Evolutionary conservation across 2,888 invertebrate genomes (phyloP).

Genomic region (Odontocolon sp.): DNA sequence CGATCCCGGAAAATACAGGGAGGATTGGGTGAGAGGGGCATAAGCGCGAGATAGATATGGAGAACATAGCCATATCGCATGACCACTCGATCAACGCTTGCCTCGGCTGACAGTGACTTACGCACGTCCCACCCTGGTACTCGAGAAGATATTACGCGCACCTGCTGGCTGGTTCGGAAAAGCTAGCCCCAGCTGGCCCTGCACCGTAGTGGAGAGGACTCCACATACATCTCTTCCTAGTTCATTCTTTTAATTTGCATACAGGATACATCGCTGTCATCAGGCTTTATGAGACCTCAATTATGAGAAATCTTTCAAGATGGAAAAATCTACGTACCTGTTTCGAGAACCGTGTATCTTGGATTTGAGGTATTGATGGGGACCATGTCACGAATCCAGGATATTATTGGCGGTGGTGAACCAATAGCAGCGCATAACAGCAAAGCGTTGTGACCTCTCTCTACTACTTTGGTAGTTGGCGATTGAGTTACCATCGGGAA

Average conservation of each 20-base stretch:
- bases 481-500: constrained; percentile 95
- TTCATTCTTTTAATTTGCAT: constrained; percentile 28
- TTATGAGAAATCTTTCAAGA: constrained; percentile 1
- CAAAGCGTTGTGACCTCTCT: constrained; percentile 95
- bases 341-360: constrained; percentile 91
- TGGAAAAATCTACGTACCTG: constrained; percentile 84
- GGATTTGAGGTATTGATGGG: constrained; percentile 94
- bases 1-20: constrained; percentile 3
- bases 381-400: constrained; percentile 96
- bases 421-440: constrained; percentile 95
- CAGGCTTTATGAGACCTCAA: not conserved
- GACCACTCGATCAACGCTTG: constrained; percentile 78
- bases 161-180: constrained; percentile 59
- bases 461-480: constrained; percentile 96
- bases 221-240: constrained; percentile 33
- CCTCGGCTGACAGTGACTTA: constrained; percentile 77
- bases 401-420: constrained; percentile 90
- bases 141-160: constrained; percentile 74
- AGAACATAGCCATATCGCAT: constrained; percentile 76
- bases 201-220: not conserved
- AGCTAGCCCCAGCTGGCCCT: constrained; percentile 30
- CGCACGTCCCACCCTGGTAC: constrained; percentile 67
- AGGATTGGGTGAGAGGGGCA: constrained; percentile 47
- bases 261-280: not conserved
- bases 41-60: constrained; percentile 75